These are phyloP conservation scores for Enteromius mattozi DNA, from an alignment of 2,797 vertebrate species.

Conservation along the genomic window DNA sequence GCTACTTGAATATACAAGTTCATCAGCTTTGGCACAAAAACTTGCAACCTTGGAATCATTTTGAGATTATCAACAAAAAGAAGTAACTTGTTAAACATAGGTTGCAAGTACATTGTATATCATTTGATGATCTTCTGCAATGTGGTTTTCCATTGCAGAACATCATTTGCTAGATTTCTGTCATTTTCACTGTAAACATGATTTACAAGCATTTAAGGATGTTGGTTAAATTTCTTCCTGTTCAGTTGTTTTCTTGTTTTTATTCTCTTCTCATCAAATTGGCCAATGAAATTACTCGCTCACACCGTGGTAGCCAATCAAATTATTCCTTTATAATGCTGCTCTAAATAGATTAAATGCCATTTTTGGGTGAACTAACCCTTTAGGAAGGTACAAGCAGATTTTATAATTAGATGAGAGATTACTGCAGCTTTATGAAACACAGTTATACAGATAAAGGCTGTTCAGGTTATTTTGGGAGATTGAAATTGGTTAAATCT, in stretches of 20 bases:
- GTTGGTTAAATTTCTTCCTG: background rate
- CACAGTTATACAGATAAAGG: background rate
- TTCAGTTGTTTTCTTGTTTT: constrained; percentile 11
- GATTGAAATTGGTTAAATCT: background rate
- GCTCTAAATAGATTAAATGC: background rate
- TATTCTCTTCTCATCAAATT: background rate
- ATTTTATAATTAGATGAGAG: background rate
- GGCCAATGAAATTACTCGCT: constrained; percentile 16
- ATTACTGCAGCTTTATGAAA: background rate
- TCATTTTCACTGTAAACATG: background rate
- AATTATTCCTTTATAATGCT: background rate
- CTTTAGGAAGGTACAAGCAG: background rate
- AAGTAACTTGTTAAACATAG: background rate
- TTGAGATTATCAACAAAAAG: background rate
- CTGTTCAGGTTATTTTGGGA: background rate
- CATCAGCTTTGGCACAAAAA: constrained; percentile 2
- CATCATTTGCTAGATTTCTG: background rate
- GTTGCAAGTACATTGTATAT: background rate
- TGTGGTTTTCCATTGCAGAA: constrained; percentile 17
- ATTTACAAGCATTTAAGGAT: background rate
- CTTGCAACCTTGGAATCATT: background rate
- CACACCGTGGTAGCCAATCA: background rate
- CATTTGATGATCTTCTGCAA: background rate
- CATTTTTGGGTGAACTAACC: background rate
- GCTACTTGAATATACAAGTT: constrained; percentile 41